Evolutionary conservation across 2,888 invertebrate species (phyloP).

Genomic region (Microctonus brassicae): DNA sequence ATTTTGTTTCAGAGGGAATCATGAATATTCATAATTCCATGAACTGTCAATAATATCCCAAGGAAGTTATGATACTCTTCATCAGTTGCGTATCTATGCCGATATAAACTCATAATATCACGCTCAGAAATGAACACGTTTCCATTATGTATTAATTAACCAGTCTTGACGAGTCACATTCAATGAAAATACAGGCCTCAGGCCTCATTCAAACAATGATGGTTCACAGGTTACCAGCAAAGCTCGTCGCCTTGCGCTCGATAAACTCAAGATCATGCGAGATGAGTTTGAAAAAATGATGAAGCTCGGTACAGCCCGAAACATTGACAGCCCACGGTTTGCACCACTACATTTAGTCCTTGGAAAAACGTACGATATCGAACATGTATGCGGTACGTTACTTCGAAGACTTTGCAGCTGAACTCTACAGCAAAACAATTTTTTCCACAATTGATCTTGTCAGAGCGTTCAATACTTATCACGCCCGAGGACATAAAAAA

Average conservation of each 20-base stretch:
- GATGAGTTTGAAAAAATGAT: conserved; percentile 54
- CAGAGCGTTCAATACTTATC: conserved; percentile 36
- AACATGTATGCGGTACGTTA: neutral
- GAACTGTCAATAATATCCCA: too few species aligned
- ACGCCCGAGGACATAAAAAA: conserved; percentile 29
- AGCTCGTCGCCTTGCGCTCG: conserved; percentile 55
- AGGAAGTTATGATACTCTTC: too few species aligned
- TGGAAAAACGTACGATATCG: conserved; percentile 48
- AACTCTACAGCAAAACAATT: conserved; percentile 20
- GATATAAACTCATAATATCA: too few species aligned
- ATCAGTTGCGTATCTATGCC: too few species aligned
- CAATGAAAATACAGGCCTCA: too few species aligned
- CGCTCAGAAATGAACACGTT: too few species aligned
- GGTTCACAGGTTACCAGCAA: conserved; percentile 55
- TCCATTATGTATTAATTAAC: too few species aligned
- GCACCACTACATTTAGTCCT: conserved; percentile 59
- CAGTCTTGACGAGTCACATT: too few species aligned
- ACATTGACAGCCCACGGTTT: conserved; percentile 60
- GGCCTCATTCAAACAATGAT: conserved; percentile 47
- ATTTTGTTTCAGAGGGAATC: too few species aligned
- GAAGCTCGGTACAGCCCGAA: conserved; percentile 51
- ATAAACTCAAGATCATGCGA: conserved; percentile 51
- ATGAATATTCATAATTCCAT: too few species aligned
- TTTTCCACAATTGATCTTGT: conserved; percentile 37
- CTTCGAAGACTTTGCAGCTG: conserved; percentile 30